A percentile compares a stretch with the other conserved stretches of the same genome.
Conservation (phyloP, 2,113 vertebrate species). For the Hassar affinis region DNA sequence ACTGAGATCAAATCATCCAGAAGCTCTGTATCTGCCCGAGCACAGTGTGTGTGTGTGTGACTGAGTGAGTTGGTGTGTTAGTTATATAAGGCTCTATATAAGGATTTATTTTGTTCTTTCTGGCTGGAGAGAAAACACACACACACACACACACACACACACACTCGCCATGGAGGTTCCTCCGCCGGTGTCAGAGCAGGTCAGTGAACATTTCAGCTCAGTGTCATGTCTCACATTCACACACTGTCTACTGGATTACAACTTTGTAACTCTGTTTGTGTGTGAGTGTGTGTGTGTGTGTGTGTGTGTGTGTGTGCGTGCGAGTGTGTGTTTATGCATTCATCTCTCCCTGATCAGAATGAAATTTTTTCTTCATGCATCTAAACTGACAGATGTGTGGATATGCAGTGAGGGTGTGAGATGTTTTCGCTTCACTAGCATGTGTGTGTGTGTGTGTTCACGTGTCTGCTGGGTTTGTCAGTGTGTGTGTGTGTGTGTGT, state of each 20-base stretch:
- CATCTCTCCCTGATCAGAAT: not conserved
- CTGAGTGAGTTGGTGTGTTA: not conserved
- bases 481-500: too few species aligned
- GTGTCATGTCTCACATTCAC: not conserved
- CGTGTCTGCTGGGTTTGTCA: too few species aligned
- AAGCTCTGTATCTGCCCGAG: not conserved
- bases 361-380: not conserved
- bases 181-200: constrained; percentile 41
- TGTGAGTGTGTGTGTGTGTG: not conserved
- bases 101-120: constrained; percentile 8
- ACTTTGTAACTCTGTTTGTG: not conserved
- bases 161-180: constrained; percentile 27
- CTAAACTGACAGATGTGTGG: not conserved
- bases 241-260: not conserved
- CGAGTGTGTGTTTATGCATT: not conserved
- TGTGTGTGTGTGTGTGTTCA: not conserved
- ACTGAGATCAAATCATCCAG: constrained; percentile 6
- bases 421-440: not conserved
- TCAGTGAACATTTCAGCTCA: constrained; percentile 35
- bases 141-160: not conserved
- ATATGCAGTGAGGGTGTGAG: not conserved
- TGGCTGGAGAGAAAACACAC: constrained; percentile 17
- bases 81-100: constrained; percentile 11
- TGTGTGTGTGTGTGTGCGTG: not conserved
- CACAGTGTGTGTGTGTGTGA: not conserved